Conservation (phyloP, 1,140 invertebrate species). For the Bombus pyrosoma region DNA sequence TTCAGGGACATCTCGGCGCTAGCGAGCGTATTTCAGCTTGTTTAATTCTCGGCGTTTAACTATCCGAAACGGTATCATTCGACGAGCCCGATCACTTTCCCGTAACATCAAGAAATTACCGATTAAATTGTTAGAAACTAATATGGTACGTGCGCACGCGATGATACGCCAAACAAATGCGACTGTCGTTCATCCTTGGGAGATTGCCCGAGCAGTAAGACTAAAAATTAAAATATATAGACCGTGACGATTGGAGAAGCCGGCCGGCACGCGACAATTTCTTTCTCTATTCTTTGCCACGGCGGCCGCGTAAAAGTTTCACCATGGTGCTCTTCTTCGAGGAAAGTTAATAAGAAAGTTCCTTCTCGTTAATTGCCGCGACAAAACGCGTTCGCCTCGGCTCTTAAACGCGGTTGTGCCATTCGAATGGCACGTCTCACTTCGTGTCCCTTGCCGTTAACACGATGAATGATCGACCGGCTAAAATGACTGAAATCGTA, state of each 20-base stretch:
- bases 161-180: background rate
- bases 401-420: background rate
- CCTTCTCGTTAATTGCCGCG: conserved; percentile 42
- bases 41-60: conserved; percentile 14
- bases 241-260: conserved; percentile 40
- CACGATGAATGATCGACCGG: background rate
- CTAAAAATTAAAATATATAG: conserved; percentile 30
- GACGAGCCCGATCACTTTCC: background rate
- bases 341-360: conserved; percentile 60
- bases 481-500: background rate
- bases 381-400: conserved; percentile 31
- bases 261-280: conserved; percentile 54
- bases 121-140: background rate
- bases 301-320: conserved; percentile 39
- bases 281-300: conserved; percentile 20
- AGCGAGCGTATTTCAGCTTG: background rate
- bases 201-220: background rate
- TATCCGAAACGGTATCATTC: conserved; percentile 26
- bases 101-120: background rate
- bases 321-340: conserved; percentile 18
- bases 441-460: background rate
- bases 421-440: background rate
- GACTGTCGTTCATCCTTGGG: background rate
- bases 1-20: conserved; percentile 32
- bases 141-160: background rate